A percentile compares a stretch with the other conserved stretches of the same genome.
Evolutionary conservation across 1,140 invertebrate genomes (phyloP).

Genomic region (Adoxophyes honmai): DNA sequence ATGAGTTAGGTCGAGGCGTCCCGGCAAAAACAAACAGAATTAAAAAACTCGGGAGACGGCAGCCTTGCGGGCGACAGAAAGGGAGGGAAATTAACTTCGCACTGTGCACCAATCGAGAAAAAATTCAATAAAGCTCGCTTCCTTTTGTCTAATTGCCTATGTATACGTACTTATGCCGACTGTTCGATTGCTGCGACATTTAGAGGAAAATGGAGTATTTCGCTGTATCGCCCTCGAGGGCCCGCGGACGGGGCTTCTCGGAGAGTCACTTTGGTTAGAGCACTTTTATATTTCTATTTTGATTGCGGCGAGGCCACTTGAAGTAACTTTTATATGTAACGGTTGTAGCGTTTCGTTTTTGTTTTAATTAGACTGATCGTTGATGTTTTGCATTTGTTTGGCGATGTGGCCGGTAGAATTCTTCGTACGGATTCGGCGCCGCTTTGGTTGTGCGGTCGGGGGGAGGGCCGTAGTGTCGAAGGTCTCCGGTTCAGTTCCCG

Average conservation of each 20-base stretch:
- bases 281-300: not conserved
- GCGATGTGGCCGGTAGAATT: too few relatives aligned
- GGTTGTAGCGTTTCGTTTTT: not conserved
- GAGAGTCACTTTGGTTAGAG: not conserved
- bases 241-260: conserved; percentile 1
- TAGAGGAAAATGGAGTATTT: conserved; percentile 42
- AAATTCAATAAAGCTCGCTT: conserved; percentile 73
- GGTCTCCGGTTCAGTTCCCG: too few relatives aligned
- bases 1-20: conserved; percentile 18
- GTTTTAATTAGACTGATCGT: conserved; percentile 18
- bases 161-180: conserved; percentile 57
- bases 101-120: conserved; percentile 71
- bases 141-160: conserved; percentile 72
- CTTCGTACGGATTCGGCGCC: too few relatives aligned
- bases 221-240: conserved; percentile 21
- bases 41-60: conserved; percentile 46
- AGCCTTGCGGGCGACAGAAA: conserved; percentile 40
- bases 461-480: too few relatives aligned
- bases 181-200: conserved; percentile 45
- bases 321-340: too few relatives aligned
- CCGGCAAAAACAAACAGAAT: conserved; percentile 46
- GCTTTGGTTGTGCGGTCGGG: too few relatives aligned
- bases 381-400: not conserved
- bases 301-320: too few relatives aligned
- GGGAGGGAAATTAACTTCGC: conserved; percentile 55